phyloP scores from a whole-genome alignment of 2,797 vertebrate genomes.

The Gymnothorax reevesii region DNA sequence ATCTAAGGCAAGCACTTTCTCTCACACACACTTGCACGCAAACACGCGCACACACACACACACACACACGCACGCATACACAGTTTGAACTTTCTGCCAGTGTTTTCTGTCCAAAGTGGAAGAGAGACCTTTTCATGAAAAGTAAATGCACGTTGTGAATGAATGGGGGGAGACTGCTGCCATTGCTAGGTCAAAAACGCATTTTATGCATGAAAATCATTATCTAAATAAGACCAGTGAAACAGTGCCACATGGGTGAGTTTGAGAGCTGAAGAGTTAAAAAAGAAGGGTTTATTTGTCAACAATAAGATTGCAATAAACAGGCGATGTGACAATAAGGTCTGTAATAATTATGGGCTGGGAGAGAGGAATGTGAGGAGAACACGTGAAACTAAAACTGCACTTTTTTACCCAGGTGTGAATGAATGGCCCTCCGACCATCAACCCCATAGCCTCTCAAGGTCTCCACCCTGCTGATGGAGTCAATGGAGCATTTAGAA shows the following conservation, averaged over 20 bases:
- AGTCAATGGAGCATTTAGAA: conserved; percentile 27
- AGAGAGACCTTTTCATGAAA: no score
- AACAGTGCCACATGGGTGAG: not conserved
- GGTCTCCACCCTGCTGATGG: not conserved
- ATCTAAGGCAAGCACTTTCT: no score
- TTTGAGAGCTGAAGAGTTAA: not conserved
- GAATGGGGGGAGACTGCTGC: not conserved
- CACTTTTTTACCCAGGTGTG: not conserved
- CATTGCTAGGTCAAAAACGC: not conserved
- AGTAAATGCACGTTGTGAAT: not conserved
- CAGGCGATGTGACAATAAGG: not conserved
- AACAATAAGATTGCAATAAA: not conserved
- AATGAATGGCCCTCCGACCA: not conserved
- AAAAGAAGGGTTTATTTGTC: not conserved
- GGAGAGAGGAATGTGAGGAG: no score
- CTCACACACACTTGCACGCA: no score
- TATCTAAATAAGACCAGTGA: not conserved
- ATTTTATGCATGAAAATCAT: not conserved
- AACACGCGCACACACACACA: no score
- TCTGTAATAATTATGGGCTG: not conserved
- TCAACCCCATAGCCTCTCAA: not conserved
- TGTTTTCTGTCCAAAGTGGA: no score
- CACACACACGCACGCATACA: no score
- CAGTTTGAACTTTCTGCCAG: no score
- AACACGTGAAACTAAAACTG: no score